phyloP scores from a whole-genome alignment of 2,797 vertebrate genomes.

The Clarias laeviceps region DNA sequence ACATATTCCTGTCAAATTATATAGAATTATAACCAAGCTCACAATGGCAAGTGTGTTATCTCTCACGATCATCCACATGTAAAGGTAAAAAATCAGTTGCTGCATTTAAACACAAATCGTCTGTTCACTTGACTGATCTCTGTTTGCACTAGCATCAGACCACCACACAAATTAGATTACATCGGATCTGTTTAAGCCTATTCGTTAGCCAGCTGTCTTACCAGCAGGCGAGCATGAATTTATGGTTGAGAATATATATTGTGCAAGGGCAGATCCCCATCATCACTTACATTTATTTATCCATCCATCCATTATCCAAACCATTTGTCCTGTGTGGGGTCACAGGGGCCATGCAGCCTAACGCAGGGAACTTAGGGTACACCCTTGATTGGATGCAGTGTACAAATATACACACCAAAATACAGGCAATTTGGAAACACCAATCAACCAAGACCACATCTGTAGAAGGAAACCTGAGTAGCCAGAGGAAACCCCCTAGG shows the following conservation, averaged over 20 bases:
- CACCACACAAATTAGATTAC: slow-evolving; percentile 13
- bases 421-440: too few relatives aligned
- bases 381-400: too few relatives aligned
- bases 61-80: background rate
- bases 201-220: slow-evolving; percentile 8
- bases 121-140: background rate
- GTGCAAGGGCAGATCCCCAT: background rate
- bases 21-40: too few relatives aligned
- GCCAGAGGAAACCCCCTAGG: too few relatives aligned
- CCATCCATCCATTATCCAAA: too few relatives aligned
- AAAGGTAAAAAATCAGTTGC: background rate
- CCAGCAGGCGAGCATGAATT: background rate
- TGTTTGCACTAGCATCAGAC: background rate
- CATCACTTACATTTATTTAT: background rate
- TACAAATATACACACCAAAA: too few relatives aligned
- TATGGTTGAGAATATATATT: background rate
- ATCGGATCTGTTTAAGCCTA: slow-evolving; percentile 11
- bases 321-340: too few relatives aligned
- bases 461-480: too few relatives aligned
- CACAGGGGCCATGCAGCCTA: too few relatives aligned
- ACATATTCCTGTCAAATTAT: background rate
- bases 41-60: background rate
- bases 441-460: too few relatives aligned
- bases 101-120: background rate
- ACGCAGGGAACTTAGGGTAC: too few relatives aligned